Percentiles rank a stretch among this genome's conserved stretches.
phyloP scores from a whole-genome alignment of 2,888 invertebrate species.

The Dione vanillae region DNA sequence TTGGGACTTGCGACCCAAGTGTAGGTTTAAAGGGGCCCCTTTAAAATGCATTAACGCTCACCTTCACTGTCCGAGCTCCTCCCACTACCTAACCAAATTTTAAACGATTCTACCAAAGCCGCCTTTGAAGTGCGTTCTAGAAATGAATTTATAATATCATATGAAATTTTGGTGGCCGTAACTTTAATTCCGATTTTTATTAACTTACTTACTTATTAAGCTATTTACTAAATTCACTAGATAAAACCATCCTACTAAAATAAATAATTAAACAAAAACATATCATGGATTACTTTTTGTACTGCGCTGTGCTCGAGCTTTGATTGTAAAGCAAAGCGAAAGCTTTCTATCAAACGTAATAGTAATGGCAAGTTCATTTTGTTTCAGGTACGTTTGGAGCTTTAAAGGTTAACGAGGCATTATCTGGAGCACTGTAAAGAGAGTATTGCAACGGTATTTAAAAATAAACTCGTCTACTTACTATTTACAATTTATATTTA shows the following conservation, averaged over 20 bases:
- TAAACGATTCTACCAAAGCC: too few relatives aligned
- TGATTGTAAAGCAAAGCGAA: background rate
- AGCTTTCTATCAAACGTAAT: background rate
- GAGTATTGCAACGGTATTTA: background rate
- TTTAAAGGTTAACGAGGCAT: slow-evolving; percentile 26
- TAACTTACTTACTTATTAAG: too few relatives aligned
- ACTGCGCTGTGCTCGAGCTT: too few relatives aligned
- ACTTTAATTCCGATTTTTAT: too few relatives aligned
- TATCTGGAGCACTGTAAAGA: slow-evolving; percentile 3
- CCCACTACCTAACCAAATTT: too few relatives aligned
- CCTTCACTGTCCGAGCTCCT: too few relatives aligned
- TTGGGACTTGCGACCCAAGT: too few relatives aligned
- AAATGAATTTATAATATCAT: too few relatives aligned
- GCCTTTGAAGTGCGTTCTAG: too few relatives aligned
- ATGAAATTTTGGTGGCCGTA: too few relatives aligned
- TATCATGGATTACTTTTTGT: background rate
- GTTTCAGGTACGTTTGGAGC: slow-evolving; percentile 32
- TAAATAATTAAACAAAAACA: background rate
- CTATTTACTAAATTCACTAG: background rate
- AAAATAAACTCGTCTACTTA: background rate
- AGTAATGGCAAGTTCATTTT: slow-evolving; percentile 26
- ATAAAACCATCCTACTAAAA: background rate
- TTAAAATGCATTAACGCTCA: too few relatives aligned
- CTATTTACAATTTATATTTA: background rate
- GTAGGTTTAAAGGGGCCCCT: too few relatives aligned